Base-by-base conservation (phyloP, 2,797 vertebrate species). In the Capromys pilorides region DNA sequence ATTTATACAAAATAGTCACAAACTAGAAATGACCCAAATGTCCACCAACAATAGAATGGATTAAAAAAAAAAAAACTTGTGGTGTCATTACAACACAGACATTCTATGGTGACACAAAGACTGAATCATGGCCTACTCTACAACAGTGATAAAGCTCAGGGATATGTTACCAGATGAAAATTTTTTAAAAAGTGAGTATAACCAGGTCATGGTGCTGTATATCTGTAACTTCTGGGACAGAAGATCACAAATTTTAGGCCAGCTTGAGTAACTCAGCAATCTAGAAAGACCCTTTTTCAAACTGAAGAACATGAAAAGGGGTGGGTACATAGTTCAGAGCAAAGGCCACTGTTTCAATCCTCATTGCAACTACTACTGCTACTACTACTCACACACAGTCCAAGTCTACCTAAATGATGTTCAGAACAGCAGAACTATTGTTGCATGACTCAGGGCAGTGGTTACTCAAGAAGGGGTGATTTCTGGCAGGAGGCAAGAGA, bases 11-110 rank as follows among this genome's bases (percentile, higher is more conserved):
- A 83, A 64, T 26, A 21, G 28, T 77, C 45, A 82, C 75, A 86
- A 94, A 81, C 45, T 62, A 90, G 57, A 96, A 89, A 67, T 80
- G 73, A 90, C 21, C 33, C 79, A 90, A 62, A 92, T 64, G 62
- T 36, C 69, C 49, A 88, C 31, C 41, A 77, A 69, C 79, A 95
- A 86, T 1, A 71, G 39, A 80, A 77, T 0, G 36, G 24, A 81
- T 62, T 4, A 45, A 19, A 61, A 81, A 81, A 67, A 45, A 45
- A 19, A 61, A 81, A 81, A 67, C 78, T 49, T 7, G 33, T 64
- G 73, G 11, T 9, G 84, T 6, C 54, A 39, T 39, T 59, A 41
- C 1, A 59, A 10, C 10, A 31, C 21, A n/a, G 79, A 86, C n/a
- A 80, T 2, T 41, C 69, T 39, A 90, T 12, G 79, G 18, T 26